phyloP scores from a whole-genome alignment of 2,113 vertebrate species.

The Oryzias melastigma region DNA sequence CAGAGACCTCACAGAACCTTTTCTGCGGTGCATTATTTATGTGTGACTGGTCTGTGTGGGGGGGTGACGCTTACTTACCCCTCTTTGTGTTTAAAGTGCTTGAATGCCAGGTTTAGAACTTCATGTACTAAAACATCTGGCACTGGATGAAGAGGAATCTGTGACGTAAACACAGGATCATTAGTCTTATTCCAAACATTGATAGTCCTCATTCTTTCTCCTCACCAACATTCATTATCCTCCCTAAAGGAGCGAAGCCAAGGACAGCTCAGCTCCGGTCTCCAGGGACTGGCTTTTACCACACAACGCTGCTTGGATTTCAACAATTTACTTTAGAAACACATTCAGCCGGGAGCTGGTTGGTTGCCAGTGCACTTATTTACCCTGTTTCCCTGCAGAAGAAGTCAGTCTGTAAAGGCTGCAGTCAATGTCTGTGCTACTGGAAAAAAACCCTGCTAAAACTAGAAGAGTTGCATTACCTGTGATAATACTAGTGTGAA shows the following conservation, averaged over 20 bases:
- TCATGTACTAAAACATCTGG: conserved; percentile 98
- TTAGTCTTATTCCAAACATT: conserved; percentile 53
- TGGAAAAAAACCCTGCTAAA: not conserved
- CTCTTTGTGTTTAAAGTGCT: conserved; percentile 99
- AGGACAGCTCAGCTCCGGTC: conserved; percentile 54
- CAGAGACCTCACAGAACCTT: not conserved
- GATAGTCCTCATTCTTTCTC: conserved; percentile 41
- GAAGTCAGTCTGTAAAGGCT: conserved; percentile 22
- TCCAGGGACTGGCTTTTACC: conserved; percentile 33
- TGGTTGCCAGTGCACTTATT: conserved; percentile 41
- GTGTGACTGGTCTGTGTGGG: not conserved
- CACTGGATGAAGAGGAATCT: conserved; percentile 99
- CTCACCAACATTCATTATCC: conserved; percentile 45
- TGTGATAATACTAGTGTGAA: too few relatives aligned
- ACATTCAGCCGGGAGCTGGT: conserved; percentile 39
- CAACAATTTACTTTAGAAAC: conserved; percentile 37
- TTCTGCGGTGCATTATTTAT: not conserved
- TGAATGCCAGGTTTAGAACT: conserved; percentile 99
- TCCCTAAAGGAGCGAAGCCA: conserved; percentile 47
- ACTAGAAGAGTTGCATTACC: not conserved
- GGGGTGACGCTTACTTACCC: conserved; percentile 81
- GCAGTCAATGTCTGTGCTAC: conserved; percentile 9
- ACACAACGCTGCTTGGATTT: conserved; percentile 42
- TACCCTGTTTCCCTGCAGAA: conserved; percentile 16
- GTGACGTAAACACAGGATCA: conserved; percentile 63